Evolutionary conservation across 2,113 vertebrate species (phyloP).

Genomic region (Sitta europaea): DNA sequence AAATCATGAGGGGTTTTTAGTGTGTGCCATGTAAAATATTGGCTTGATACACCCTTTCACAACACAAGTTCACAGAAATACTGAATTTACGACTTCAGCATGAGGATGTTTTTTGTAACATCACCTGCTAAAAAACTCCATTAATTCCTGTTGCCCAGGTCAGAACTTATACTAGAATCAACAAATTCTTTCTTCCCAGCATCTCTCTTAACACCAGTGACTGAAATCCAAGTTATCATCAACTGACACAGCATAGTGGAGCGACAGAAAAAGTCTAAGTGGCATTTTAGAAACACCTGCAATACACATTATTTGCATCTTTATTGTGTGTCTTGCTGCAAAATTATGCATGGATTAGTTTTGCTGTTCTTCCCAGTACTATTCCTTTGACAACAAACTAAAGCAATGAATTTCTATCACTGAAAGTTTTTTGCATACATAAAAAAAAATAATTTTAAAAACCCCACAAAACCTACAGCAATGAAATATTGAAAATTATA

Average conservation of each 20-base stretch:
- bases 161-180: neutral
- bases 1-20: neutral
- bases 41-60: neutral
- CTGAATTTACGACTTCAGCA: neutral
- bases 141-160: neutral
- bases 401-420: neutral
- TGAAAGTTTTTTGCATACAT: neutral
- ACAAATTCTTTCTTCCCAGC: neutral
- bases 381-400: neutral
- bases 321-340: neutral
- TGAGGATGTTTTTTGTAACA: neutral
- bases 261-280: neutral
- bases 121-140: neutral
- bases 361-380: neutral
- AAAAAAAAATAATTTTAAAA: neutral
- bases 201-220: neutral
- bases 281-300: neutral
- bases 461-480: neutral
- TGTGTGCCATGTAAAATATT: neutral
- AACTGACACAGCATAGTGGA: neutral
- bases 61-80: neutral
- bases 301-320: neutral
- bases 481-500: neutral
- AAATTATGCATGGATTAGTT: neutral
- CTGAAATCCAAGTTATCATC: neutral